phyloP scores from a whole-genome alignment of 2,797 vertebrate genomes.

The Neosilurus mollespiculum region DNA sequence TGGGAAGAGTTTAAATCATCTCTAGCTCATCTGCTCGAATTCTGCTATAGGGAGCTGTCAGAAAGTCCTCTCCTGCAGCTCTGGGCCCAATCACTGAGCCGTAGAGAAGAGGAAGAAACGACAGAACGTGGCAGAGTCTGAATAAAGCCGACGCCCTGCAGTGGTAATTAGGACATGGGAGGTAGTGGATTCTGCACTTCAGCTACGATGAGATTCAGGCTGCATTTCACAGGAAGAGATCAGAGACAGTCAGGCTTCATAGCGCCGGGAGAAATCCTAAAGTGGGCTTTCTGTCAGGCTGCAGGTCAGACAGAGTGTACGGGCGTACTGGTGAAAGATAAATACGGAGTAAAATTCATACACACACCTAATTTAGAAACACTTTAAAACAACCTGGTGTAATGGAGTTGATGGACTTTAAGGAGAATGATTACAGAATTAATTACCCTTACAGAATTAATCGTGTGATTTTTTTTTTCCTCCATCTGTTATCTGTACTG shows the following conservation, averaged over 20 bases:
- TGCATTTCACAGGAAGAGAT: not conserved
- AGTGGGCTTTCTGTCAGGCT: not conserved
- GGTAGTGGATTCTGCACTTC: slow-evolving; percentile 3
- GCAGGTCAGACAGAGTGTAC: not conserved
- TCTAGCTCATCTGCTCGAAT: not conserved
- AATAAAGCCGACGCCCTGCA: not conserved
- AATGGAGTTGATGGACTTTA: not conserved
- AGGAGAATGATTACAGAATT: not conserved
- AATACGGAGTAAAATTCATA: not conserved
- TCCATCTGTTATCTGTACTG: too few species aligned
- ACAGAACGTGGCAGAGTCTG: not conserved
- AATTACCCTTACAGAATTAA: not conserved
- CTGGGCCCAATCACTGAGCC: slow-evolving; percentile 16
- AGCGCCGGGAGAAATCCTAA: not conserved
- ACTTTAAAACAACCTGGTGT: not conserved
- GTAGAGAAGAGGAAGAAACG: not conserved
- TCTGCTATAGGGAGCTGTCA: not conserved
- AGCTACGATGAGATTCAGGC: not conserved
- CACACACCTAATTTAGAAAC: not conserved
- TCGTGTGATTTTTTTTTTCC: not conserved
- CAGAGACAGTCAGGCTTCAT: not conserved
- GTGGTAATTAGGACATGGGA: slow-evolving; percentile 28
- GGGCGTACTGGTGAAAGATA: not conserved
- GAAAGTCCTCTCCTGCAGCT: slow-evolving; percentile 3
- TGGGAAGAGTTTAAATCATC: not conserved